These are phyloP conservation scores for Gopherus evgoodei DNA, from an alignment of 2,113 vertebrate species.

Conservation along the genomic window DNA sequence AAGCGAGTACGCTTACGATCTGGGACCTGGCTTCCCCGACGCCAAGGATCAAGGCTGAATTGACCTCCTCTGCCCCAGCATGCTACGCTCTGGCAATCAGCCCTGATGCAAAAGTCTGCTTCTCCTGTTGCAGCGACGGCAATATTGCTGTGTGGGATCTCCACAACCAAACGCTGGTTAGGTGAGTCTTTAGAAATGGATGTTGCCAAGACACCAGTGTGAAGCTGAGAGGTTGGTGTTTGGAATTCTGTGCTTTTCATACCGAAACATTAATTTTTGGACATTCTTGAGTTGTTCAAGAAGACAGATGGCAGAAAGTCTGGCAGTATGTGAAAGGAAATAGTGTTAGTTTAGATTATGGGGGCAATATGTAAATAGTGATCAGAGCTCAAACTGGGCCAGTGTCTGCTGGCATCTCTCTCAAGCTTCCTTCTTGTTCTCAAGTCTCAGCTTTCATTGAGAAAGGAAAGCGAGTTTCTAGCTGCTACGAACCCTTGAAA, in stretches of 20 bases:
- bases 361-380: neutral
- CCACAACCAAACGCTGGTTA: slow-evolving; percentile 97
- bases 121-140: slow-evolving; percentile 97
- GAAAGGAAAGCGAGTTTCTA: too few relatives aligned
- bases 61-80: slow-evolving; percentile 94
- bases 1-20: slow-evolving; percentile 97
- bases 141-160: slow-evolving; percentile 98
- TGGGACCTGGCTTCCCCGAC: slow-evolving; percentile 97
- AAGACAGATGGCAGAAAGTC: neutral
- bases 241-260: neutral
- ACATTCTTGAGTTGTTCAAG: neutral
- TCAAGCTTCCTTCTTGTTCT: neutral
- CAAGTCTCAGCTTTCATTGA: neutral
- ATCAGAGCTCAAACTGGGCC: too few relatives aligned
- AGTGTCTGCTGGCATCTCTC: neutral
- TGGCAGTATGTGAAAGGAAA: fast-evolving
- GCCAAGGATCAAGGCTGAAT: slow-evolving; percentile 95
- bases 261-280: neutral
- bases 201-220: too few relatives aligned
- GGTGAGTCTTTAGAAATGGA: slow-evolving; percentile 75
- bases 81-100: slow-evolving; percentile 98
- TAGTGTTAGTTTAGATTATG: neutral
- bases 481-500: neutral
- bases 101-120: slow-evolving; percentile 98
- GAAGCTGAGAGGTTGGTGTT: neutral